These are phyloP conservation scores for Microcebus lehilahytsara DNA, from an alignment of 2,113 vertebrate genomes.

Conservation along the genomic window DNA sequence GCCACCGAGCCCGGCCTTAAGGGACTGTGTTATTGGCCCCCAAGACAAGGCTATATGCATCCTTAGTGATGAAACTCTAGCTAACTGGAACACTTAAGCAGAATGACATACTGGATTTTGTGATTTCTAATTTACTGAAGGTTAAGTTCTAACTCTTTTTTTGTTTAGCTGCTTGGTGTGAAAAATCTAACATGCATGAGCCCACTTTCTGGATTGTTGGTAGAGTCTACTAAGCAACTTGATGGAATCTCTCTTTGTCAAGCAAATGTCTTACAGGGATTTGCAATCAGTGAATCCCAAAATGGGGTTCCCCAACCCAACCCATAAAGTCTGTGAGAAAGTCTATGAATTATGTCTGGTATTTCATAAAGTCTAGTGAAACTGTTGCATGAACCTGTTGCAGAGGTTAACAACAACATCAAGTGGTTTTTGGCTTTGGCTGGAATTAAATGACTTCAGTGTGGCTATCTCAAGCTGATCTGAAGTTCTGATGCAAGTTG, in stretches of 20 bases:
- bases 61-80: not conserved
- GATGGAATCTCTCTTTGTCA: not conserved
- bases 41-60: not conserved
- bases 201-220: not conserved
- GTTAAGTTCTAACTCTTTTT: not conserved
- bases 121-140: constrained; percentile 38
- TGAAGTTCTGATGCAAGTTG: not conserved
- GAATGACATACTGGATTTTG: not conserved
- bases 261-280: not conserved
- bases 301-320: not conserved
- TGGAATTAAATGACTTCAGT: constrained; percentile 7
- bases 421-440: constrained; percentile 25
- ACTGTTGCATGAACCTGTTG: not conserved
- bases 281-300: not conserved
- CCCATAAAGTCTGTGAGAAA: not conserved
- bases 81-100: not conserved
- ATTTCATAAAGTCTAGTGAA: constrained; percentile 39
- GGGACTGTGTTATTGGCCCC: not conserved
- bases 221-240: not conserved
- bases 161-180: constrained; percentile 25
- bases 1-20: too few species aligned
- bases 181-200: not conserved
- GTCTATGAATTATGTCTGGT: not conserved
- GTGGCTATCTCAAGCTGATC: not conserved
- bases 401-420: constrained; percentile 4